Evolutionary conservation across 2,113 vertebrate species (phyloP).

Genomic region (Chloroceryle aenea): DNA sequence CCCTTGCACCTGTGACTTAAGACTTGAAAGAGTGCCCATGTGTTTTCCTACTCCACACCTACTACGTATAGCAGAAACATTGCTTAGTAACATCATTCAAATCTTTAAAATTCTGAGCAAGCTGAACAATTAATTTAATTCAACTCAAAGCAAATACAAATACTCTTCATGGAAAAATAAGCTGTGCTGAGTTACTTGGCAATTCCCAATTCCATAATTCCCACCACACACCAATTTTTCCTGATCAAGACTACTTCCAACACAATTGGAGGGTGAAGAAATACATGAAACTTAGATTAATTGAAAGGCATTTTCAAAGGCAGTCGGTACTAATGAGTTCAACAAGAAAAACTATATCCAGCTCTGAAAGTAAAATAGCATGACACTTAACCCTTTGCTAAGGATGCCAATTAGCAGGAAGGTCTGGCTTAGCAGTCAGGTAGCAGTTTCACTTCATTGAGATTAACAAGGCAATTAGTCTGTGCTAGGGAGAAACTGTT

Average conservation of each 20-base stretch:
- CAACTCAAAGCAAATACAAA: background rate
- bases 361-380: background rate
- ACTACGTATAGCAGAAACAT: background rate
- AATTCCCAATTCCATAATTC: background rate
- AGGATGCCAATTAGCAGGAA: conserved; percentile 12
- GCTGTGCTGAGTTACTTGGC: background rate
- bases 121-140: background rate
- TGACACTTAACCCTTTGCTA: conserved; percentile 30
- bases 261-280: conserved; percentile 2
- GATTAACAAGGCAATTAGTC: background rate
- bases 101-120: background rate
- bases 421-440: background rate
- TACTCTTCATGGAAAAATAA: background rate
- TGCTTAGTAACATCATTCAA: background rate
- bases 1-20: background rate
- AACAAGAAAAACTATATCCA: conserved; percentile 8
- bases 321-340: conserved; percentile 2
- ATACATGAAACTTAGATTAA: conserved; percentile 18
- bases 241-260: background rate
- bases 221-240: background rate
- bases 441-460: background rate
- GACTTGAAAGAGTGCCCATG: background rate
- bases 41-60: background rate
- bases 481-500: background rate
- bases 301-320: conserved; percentile 40